Evolutionary conservation across 2,888 invertebrate genomes (phyloP).

Genomic region (Pilophorus perplexus): DNA sequence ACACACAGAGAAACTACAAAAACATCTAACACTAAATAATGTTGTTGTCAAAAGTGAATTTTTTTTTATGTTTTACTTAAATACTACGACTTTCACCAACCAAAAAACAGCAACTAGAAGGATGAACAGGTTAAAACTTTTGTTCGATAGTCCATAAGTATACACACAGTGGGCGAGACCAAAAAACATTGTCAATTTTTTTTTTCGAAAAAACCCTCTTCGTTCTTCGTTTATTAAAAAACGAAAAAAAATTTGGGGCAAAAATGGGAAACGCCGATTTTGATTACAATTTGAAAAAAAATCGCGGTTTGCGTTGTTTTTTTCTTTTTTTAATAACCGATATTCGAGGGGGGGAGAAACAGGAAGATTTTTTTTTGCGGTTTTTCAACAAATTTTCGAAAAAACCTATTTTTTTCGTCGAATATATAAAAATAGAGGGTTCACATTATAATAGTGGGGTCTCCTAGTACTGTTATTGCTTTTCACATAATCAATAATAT

Average conservation of each 20-base stretch:
- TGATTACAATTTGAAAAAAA: too few relatives aligned
- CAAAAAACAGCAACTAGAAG: constrained; percentile 17
- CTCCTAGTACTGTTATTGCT: constrained; percentile 49
- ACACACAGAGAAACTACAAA: constrained; percentile 50
- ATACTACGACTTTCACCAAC: constrained; percentile 46
- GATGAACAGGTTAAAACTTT: constrained; percentile 23
- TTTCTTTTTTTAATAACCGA: background rate
- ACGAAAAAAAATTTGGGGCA: constrained; percentile 11
- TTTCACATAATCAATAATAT: constrained; percentile 47
- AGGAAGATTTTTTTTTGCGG: too few relatives aligned
- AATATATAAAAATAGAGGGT: constrained; percentile 50
- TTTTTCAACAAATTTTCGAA: constrained; percentile 13
- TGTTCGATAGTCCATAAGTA: constrained; percentile 5
- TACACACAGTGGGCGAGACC: constrained; percentile 35
- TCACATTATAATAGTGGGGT: constrained; percentile 43
- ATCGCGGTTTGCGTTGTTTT: background rate
- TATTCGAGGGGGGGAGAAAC: constrained; percentile 26
- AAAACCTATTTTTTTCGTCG: constrained; percentile 43
- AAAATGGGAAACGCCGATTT: background rate
- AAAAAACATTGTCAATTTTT: too few relatives aligned
- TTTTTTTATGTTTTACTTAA: too few relatives aligned
- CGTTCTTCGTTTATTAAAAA: constrained; percentile 13
- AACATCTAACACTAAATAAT: constrained; percentile 49
- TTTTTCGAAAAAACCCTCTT: constrained; percentile 28
- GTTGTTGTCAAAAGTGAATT: constrained; percentile 40